Evolutionary conservation across 2,113 vertebrate species (phyloP), one percentile per base, ranked within the genome.

Genomic region (Grantiella picta): DNA sequence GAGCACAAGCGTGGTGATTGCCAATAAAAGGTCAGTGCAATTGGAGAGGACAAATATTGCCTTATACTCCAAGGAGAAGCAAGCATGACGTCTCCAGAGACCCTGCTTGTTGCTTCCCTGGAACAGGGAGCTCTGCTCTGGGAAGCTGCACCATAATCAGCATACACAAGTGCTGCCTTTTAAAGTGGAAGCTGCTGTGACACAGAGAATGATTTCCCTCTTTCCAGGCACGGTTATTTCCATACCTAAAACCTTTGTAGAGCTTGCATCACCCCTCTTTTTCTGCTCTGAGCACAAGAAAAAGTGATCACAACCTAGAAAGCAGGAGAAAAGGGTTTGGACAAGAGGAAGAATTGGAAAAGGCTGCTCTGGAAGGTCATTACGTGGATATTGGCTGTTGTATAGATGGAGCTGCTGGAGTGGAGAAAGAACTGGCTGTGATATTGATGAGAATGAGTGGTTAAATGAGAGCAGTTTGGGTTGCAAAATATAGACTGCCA

Each of bases 381-480:
- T 86, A 92, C 0, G 4, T 68, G 79, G 44, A 50, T 82, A 96
- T 89, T 95, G 94, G 95, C 92, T 93, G 73, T 42, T 72, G 69
- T 78, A 94, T 71, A 80, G 90, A 92, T 90, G 84, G 85, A 82
- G 75, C 57, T 86, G 85, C 80, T 5, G 9, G 38, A 93, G 76
- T 82, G 77, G 57, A 96, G 89, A 88, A 95, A 82, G 90, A 95
- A 86, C 71, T 86, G 79, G 78, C 81, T 80, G 59, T 12, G 68
- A 83, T 96, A 96, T 94, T 71, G 96, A 95, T 86, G 78, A 81
- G 72, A 82, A 90, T 1, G 29, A 90, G 93, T 82, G 76, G 90
- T 91, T 97, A 93, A 95, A 93, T 77, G 82, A 95, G 95, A 96
- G 90, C 86, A 79, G 69, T 95, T 95, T 89, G 82, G 82, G 90